Evolutionary conservation across 2,888 invertebrate species (phyloP).

Genomic region (Anorthoa munda): DNA sequence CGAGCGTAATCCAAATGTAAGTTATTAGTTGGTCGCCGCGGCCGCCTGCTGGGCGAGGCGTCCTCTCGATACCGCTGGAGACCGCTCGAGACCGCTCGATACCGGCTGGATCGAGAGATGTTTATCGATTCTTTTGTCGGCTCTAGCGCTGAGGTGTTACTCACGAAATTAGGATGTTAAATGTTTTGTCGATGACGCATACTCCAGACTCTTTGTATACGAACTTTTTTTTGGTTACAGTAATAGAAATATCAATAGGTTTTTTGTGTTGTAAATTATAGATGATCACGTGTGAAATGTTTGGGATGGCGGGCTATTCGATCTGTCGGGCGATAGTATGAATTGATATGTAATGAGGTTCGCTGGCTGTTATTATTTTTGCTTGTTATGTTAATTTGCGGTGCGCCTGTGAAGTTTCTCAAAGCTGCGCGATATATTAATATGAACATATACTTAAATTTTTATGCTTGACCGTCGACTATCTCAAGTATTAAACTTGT

Average conservation of each 20-base stretch:
- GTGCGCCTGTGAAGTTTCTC: constrained; percentile 15
- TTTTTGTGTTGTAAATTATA: constrained; percentile 78
- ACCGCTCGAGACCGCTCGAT: constrained; percentile 73
- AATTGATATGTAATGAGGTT: constrained; percentile 59
- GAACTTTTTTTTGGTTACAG: constrained; percentile 68
- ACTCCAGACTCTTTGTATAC: constrained; percentile 80
- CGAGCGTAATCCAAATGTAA: constrained; percentile 90
- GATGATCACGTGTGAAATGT: constrained; percentile 79
- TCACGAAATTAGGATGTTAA: constrained; percentile 89
- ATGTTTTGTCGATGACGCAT: constrained; percentile 89
- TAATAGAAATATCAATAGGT: constrained; percentile 87
- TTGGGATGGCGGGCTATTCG: constrained; percentile 48
- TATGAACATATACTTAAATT: constrained; percentile 20
- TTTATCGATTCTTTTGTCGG: constrained; percentile 90
- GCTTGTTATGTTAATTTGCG: constrained; percentile 57
- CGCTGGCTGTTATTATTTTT: constrained; percentile 45
- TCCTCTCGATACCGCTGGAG: constrained; percentile 75
- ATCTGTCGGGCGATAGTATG: constrained; percentile 27
- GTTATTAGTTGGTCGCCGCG: constrained; percentile 85
- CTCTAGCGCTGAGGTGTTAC: constrained; percentile 88
- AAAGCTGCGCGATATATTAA: constrained; percentile 23
- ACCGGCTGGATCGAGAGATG: constrained; percentile 74
- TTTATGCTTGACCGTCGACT: constrained; percentile 10
- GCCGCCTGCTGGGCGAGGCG: constrained; percentile 83
- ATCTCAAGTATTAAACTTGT: constrained; percentile 16